Base-by-base conservation (phyloP, 2,797 vertebrate genomes). In the Discoglossus pictus region DNA sequence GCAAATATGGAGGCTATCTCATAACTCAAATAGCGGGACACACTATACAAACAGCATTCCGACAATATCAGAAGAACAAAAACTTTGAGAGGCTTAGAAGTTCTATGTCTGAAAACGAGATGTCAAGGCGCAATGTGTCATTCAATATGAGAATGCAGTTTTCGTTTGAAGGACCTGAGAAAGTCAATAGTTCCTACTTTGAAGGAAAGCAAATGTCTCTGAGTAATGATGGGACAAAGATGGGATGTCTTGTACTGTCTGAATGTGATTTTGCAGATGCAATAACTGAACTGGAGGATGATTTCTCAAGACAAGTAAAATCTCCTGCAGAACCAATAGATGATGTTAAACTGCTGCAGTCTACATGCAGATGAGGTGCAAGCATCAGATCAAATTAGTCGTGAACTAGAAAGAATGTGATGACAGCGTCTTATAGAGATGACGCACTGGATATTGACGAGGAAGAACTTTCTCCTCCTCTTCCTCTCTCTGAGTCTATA, bases 121-220 rank as follows among this genome's bases (percentile, higher is more conserved):
- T 98, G 95, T 99, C 96, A 39, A 90, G 95, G 75, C 92, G 96
- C 48, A 99, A 98, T 8, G 95, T 98, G 73, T 86, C 98, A 67
- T 98, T 96, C 93, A 98, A 98, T 89, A 99, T 98, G 97, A 94
- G 96, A 87, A 97, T 99, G 95, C 96, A 98, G 94, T 95, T 99
- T 91, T 98, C 97, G 62, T 97, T 98, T 77, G 95, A 99, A 92
- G 97, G 95, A 72, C 93, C 96, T 77, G 97, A 98, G 85, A 98
- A 98, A 89, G 88, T 95, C 88, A 94, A 96, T 77, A 96, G 96
- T 88, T 98, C 95, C 56, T 97, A 95, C 82, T 98, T 99, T 0
- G 95, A 98, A 78, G 96, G 97, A 55, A 97, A 97, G 72, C 94
- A 98, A 74, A 88, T 98, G 39, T 96, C 96, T 0, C 80, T 98